phyloP scores from a whole-genome alignment of 2,888 invertebrate genomes.

The Dendrolimus pini region DNA sequence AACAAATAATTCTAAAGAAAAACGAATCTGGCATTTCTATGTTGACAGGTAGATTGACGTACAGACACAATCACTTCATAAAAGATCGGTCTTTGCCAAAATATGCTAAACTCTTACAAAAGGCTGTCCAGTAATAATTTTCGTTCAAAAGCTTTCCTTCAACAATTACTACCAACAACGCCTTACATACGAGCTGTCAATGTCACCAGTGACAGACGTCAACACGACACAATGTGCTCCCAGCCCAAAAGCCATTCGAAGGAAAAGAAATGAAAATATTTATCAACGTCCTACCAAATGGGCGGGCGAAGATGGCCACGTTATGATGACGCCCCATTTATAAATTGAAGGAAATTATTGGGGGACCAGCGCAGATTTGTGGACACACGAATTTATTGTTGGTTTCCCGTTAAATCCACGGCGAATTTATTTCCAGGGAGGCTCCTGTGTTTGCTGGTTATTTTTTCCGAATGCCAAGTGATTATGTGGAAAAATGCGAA shows the following conservation, averaged over 20 bases:
- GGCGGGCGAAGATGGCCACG: conserved; percentile 29
- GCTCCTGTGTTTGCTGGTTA: neutral
- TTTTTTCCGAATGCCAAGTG: neutral
- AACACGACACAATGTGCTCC: conserved; percentile 11
- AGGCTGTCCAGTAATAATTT: too few species aligned
- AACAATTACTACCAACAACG: neutral
- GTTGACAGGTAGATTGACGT: too few species aligned
- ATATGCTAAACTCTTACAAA: too few species aligned
- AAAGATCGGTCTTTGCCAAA: too few species aligned
- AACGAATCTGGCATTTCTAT: too few species aligned
- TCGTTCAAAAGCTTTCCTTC: neutral
- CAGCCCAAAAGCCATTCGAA: conserved; percentile 24
- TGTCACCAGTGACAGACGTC: neutral
- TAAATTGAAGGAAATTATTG: conserved; percentile 45
- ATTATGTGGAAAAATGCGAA: neutral
- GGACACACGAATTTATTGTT: conserved; percentile 18
- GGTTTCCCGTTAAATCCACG: conserved; percentile 13
- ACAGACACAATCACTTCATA: too few species aligned
- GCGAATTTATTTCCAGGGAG: conserved; percentile 2
- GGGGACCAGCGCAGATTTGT: conserved; percentile 33
- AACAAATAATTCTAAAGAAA: too few species aligned
- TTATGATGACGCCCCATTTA: conserved; percentile 39
- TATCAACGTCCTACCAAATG: conserved; percentile 54
- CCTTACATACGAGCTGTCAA: too few species aligned
- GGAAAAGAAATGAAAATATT: conserved; percentile 58